A percentile compares a stretch with the other conserved stretches of the same genome.
Evolutionary conservation across 2,797 vertebrate genomes (phyloP).

Genomic region (Helicolenus hilgendorfi): DNA sequence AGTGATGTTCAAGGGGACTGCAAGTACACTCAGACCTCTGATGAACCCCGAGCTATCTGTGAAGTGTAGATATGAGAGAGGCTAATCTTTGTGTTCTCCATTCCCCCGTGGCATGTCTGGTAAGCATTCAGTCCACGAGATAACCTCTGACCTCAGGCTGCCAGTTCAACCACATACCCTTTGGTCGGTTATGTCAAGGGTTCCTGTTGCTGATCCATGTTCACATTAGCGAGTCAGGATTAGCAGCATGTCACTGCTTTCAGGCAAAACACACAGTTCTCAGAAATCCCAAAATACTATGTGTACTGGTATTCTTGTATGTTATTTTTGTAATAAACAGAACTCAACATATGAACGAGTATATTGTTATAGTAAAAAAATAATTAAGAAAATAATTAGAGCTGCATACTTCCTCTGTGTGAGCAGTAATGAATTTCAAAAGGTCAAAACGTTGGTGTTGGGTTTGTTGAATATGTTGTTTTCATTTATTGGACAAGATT

Average conservation of each 20-base stretch:
- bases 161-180: slow-evolving; percentile 2
- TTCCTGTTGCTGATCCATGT: neutral
- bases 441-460: neutral
- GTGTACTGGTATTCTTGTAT: neutral
- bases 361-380: neutral
- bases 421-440: neutral
- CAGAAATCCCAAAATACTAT: neutral
- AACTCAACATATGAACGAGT: neutral
- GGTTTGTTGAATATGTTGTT: neutral
- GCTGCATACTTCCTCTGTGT: neutral
- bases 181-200: neutral
- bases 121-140: neutral
- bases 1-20: neutral
- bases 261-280: neutral
- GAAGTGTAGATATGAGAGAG: neutral
- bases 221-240: neutral
- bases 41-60: neutral
- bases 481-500: neutral
- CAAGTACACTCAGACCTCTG: neutral
- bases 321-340: neutral
- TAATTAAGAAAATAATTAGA: neutral
- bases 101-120: neutral
- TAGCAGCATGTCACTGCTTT: neutral
- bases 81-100: neutral
- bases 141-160: slow-evolving; percentile 3